Conservation (phyloP, 2,888 invertebrate genomes). For the Drosophila birchii region DNA sequence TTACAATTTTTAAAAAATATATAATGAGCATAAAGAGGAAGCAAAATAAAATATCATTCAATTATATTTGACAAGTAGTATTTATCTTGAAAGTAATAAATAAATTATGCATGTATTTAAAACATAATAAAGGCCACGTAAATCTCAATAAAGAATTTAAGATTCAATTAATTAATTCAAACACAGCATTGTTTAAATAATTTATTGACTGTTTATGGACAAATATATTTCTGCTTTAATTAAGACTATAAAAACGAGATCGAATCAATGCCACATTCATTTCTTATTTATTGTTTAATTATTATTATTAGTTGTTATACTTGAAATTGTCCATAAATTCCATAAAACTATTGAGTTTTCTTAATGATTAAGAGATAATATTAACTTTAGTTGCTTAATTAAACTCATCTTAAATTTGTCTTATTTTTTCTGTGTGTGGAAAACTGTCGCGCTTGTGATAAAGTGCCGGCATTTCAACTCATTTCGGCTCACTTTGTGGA, state of each 20-base stretch:
- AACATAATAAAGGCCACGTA: neutral
- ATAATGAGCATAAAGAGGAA: neutral
- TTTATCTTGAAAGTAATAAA: neutral
- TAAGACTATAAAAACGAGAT: neutral
- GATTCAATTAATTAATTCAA: neutral
- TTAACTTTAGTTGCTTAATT: neutral
- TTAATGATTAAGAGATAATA: neutral
- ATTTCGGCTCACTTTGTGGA: constrained; percentile 45
- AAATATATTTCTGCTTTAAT: neutral
- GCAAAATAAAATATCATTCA: neutral
- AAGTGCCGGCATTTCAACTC: constrained; percentile 48
- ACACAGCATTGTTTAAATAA: neutral
- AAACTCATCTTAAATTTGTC: neutral
- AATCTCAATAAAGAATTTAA: neutral
- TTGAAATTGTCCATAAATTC: neutral
- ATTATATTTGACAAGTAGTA: neutral
- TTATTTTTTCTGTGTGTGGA: constrained; percentile 15
- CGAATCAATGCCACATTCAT: neutral
- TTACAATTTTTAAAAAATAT: neutral
- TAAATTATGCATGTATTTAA: neutral
- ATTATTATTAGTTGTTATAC: neutral
- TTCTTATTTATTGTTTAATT: neutral
- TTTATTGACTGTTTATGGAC: constrained; percentile 3
- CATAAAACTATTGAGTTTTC: fast-evolving
- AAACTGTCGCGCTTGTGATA: constrained; percentile 58